Conservation (phyloP, 2,113 vertebrate species). For the Halichoerus grypus region DNA sequence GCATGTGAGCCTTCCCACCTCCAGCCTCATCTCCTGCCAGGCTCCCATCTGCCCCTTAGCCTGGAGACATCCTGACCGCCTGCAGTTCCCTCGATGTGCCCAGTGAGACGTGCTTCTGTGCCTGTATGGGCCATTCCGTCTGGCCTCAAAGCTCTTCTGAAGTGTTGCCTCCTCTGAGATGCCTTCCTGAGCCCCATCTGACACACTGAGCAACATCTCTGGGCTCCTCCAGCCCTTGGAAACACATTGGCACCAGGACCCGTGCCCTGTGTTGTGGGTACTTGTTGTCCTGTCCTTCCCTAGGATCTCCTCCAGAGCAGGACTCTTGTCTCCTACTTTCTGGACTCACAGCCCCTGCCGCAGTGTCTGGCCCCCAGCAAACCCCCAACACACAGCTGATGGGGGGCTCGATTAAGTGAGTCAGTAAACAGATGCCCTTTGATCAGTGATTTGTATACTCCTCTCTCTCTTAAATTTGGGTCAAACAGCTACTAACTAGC, state of each 20-base stretch:
- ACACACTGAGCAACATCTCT: neutral
- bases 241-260: accelerated
- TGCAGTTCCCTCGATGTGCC: neutral
- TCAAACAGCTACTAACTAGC: neutral
- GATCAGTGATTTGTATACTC: neutral
- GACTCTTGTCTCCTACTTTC: neutral
- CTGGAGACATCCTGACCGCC: neutral
- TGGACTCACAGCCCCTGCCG: neutral
- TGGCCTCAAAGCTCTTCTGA: neutral
- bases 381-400: neutral
- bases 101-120: neutral
- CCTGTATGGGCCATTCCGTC: neutral
- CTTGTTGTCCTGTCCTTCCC: neutral
- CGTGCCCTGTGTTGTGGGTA: accelerated
- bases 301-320: neutral
- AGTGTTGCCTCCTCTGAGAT: neutral
- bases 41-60: accelerated
- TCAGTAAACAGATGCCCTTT: neutral
- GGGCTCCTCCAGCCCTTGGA: neutral
- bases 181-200: neutral
- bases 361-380: neutral
- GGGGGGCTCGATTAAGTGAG: neutral
- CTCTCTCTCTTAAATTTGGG: neutral
- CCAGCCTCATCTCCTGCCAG: neutral
- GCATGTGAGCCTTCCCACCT: neutral